Conservation (phyloP, 2,113 vertebrate species). For the Echinops telfairi region DNA sequence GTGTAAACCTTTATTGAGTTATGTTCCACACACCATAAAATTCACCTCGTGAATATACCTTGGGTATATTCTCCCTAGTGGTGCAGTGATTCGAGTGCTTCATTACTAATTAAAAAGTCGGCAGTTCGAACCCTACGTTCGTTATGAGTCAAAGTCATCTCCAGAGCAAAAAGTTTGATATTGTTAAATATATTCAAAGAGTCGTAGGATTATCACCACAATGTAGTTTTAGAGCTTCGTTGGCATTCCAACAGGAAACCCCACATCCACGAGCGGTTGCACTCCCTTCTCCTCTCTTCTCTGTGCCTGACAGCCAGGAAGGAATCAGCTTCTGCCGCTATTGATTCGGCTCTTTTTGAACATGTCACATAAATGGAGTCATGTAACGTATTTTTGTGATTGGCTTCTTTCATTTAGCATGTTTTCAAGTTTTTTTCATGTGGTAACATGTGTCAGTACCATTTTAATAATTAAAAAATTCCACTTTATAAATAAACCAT, state of each 20-base stretch:
- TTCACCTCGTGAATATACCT: background rate
- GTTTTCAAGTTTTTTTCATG: no score
- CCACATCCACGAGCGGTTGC: rapidly evolving
- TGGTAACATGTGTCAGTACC: no score
- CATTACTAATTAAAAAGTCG: background rate
- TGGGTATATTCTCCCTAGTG: background rate
- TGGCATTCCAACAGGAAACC: no score
- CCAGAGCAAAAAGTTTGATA: no score
- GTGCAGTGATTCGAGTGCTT: background rate
- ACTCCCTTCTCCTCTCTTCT: no score
- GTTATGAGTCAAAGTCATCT: background rate
- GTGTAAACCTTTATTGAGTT: background rate
- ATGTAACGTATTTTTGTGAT: background rate
- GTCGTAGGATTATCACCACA: rapidly evolving
- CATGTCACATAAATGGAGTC: background rate
- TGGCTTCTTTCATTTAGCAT: background rate
- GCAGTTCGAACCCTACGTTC: background rate
- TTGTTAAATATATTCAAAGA: background rate
- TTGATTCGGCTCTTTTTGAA: no score
- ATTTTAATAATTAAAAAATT: background rate
- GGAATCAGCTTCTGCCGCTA: rapidly evolving
- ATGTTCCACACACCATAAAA: background rate
- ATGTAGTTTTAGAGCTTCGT: background rate
- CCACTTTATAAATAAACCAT: no score
- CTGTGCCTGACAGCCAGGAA: rapidly evolving